These are phyloP conservation scores for Nymphicus hollandicus DNA, from an alignment of 2,113 vertebrate genomes.

Conservation along the genomic window DNA sequence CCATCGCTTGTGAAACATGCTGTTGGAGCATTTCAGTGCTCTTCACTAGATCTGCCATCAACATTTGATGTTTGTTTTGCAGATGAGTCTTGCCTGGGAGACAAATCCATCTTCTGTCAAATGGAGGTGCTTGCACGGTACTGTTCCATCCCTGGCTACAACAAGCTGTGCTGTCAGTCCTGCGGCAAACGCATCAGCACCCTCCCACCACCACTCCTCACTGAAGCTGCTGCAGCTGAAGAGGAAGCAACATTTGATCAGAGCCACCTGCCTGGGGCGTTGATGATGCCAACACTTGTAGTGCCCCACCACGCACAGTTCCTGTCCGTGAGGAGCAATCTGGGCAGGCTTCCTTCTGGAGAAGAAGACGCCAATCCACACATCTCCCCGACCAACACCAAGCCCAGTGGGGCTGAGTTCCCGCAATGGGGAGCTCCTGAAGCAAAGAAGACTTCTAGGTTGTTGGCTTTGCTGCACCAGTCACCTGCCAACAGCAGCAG, in stretches of 20 bases:
- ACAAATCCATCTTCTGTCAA: slow-evolving; percentile 98
- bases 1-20: background rate
- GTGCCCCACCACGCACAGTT: slow-evolving; percentile 41
- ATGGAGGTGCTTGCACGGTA: slow-evolving; percentile 95
- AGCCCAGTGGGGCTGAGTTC: background rate
- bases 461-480: background rate
- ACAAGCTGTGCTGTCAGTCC: slow-evolving; percentile 91
- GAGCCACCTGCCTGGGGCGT: slow-evolving; percentile 54
- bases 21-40: rapidly evolving
- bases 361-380: background rate
- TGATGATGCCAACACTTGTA: slow-evolving; percentile 48
- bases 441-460: slow-evolving; percentile 35
- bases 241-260: slow-evolving; percentile 70
- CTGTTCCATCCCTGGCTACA: slow-evolving; percentile 96
- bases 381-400: background rate
- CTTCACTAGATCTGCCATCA: rapidly evolving
- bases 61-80: slow-evolving; percentile 41
- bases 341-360: background rate
- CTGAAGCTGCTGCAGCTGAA: slow-evolving; percentile 70
- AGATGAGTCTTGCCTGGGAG: slow-evolving; percentile 92
- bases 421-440: slow-evolving; percentile 32
- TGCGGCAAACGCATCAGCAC: slow-evolving; percentile 79
- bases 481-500: slow-evolving; percentile 6
- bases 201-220: slow-evolving; percentile 60
- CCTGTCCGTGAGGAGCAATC: background rate